These are phyloP conservation scores for Caretta caretta DNA, from an alignment of 2,113 vertebrate genomes.

Conservation along the genomic window DNA sequence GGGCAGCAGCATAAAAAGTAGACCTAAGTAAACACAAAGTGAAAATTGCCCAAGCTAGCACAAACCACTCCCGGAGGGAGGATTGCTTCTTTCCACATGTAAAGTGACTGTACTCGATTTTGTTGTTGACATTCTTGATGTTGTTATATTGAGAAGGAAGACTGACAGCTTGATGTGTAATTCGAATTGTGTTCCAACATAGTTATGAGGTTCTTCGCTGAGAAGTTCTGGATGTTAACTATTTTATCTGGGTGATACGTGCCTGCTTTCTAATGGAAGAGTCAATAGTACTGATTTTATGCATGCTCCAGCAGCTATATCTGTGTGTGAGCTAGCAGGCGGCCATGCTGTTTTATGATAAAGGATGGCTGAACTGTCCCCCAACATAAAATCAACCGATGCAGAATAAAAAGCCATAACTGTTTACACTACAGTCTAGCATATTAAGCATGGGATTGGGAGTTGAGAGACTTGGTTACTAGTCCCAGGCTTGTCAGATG, in stretches of 20 bases:
- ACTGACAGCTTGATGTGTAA: neutral
- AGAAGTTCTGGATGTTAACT: neutral
- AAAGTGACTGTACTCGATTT: neutral
- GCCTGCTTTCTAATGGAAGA: neutral
- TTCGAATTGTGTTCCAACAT: neutral
- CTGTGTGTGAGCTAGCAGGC: neutral
- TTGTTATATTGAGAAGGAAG: neutral
- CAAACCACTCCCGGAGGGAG: neutral
- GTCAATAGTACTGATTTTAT: neutral
- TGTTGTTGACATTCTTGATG: neutral
- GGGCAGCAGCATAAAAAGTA: neutral
- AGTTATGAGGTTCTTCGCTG: neutral
- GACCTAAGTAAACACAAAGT: neutral
- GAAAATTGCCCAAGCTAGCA: neutral
- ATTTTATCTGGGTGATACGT: neutral
- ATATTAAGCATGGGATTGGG: neutral
- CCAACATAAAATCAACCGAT: accelerated
- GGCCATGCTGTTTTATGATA: neutral
- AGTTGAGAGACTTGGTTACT: neutral
- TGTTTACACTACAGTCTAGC: accelerated
- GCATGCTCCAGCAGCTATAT: neutral
- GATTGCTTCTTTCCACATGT: neutral
- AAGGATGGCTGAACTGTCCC: neutral
- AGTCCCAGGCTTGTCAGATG: neutral
- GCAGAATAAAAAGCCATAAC: neutral